Evolutionary conservation across 2,888 invertebrate genomes (phyloP).

Genomic region (Drosophila heteroneura): DNA sequence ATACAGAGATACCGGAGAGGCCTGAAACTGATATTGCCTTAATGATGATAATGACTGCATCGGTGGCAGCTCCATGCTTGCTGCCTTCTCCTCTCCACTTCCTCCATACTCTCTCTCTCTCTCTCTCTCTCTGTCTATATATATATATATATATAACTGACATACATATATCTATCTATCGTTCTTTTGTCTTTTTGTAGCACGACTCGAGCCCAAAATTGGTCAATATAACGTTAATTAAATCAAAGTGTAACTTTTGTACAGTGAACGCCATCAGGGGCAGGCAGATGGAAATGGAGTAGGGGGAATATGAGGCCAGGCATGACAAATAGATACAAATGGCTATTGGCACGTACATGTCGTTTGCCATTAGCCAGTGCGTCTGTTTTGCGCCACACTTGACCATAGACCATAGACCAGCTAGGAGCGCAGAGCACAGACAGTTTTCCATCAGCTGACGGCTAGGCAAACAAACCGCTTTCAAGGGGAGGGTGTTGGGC

Average conservation of each 20-base stretch:
- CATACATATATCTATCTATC: not conserved
- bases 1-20: conserved; percentile 56
- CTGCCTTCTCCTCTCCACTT: not conserved
- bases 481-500: conserved; percentile 17
- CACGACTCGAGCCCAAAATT: conserved; percentile 71
- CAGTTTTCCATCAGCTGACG: conserved; percentile 45
- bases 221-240: conserved; percentile 83
- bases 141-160: not conserved
- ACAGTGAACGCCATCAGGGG: conserved; percentile 1
- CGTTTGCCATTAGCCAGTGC: conserved; percentile 77
- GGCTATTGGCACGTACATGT: conserved; percentile 82
- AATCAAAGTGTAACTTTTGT: conserved; percentile 71
- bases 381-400: conserved; percentile 69
- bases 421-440: conserved; percentile 4
- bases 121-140: not conserved
- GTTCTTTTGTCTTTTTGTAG: conserved; percentile 46
- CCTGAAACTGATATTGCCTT: conserved; percentile 83
- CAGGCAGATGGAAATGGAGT: not conserved
- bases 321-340: conserved; percentile 83
- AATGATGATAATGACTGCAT: conserved; percentile 84
- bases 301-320: conserved; percentile 4
- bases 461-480: conserved; percentile 41
- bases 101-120: not conserved
- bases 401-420: conserved; percentile 17
- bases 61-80: conserved; percentile 56